phyloP scores from a whole-genome alignment of 2,113 vertebrate genomes.

The Eretmodus cyanostictus region DNA sequence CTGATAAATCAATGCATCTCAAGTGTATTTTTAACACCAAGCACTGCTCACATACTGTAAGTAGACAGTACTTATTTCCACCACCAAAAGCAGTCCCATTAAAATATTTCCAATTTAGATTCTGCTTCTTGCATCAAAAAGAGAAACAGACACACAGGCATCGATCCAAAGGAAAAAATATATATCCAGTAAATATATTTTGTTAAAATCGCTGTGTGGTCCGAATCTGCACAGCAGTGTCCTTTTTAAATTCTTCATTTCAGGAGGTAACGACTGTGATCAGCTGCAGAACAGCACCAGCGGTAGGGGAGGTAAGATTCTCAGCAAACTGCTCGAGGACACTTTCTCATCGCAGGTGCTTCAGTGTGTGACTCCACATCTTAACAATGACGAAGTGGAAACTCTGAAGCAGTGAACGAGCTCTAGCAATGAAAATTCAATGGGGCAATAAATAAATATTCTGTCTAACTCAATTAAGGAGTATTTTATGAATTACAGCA shows the following conservation, averaged over 20 bases:
- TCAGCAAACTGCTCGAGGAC: background rate
- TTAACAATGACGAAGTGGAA: background rate
- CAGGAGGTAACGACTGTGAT: background rate
- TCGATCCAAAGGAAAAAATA: background rate
- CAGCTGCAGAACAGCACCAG: background rate
- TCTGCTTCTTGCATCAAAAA: constrained; percentile 11
- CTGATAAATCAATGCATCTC: background rate
- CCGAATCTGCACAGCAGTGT: background rate
- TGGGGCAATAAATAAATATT: background rate
- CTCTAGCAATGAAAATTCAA: background rate
- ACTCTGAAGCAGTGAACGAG: background rate
- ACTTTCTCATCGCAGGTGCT: background rate
- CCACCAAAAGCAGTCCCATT: constrained; percentile 37
- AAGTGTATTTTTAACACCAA: background rate
- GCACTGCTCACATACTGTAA: background rate
- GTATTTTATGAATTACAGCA: background rate
- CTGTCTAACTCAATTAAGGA: background rate
- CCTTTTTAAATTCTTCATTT: background rate
- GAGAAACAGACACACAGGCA: background rate
- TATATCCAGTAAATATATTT: background rate
- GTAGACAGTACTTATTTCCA: background rate
- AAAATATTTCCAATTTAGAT: constrained; percentile 51
- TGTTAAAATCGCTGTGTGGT: background rate
- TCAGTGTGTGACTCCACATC: background rate
- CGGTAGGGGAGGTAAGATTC: background rate